Conservation (phyloP, 2,113 vertebrate species). For the Saccopteryx leptura region DNA sequence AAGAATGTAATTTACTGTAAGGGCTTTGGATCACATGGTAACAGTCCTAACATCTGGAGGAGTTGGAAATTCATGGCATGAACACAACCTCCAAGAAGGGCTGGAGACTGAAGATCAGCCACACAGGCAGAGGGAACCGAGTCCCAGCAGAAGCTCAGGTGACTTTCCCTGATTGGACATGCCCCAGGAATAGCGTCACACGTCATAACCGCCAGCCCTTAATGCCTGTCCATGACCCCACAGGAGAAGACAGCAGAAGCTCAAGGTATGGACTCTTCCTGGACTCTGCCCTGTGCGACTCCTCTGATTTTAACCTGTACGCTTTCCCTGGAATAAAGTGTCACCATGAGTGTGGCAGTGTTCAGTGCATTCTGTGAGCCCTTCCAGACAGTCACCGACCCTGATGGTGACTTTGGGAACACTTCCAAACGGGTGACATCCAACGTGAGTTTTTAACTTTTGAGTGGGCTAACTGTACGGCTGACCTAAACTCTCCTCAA, state of each 20-base stretch:
- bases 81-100: neutral
- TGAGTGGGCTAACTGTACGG: neutral
- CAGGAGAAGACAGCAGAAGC: fast-evolving
- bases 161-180: neutral
- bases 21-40: neutral
- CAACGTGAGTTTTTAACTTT: neutral
- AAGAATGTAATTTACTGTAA: neutral
- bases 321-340: neutral
- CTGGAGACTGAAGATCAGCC: neutral
- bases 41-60: neutral
- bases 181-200: neutral
- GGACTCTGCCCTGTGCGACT: fast-evolving
- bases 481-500: neutral
- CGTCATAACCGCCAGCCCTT: fast-evolving
- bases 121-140: neutral
- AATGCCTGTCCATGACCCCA: neutral
- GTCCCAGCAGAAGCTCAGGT: neutral
- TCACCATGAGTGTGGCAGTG: fast-evolving
- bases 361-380: neutral
- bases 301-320: neutral
- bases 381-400: neutral
- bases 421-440: neutral
- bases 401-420: neutral
- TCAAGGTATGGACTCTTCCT: fast-evolving
- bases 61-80: neutral